Conservation (phyloP, 2,888 invertebrate genomes). For the Acrobasis suavella region DNA sequence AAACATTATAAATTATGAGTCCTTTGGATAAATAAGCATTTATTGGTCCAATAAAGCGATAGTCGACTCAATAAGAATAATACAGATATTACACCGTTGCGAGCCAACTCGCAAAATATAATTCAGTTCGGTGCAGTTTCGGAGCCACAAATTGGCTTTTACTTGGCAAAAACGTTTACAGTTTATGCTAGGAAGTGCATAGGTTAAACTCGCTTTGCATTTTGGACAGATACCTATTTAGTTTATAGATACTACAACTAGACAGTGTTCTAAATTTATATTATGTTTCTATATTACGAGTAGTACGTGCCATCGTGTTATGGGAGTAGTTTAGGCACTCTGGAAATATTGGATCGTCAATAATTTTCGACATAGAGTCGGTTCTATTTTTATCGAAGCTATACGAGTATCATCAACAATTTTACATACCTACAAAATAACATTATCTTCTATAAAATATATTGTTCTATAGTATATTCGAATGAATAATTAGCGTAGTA, state of each 20-base stretch:
- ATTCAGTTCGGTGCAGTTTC: conserved; percentile 43
- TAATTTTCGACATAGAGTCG: neutral
- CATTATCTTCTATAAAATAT: too few species aligned
- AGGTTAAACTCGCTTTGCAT: conserved; percentile 11
- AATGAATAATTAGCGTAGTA: too few species aligned
- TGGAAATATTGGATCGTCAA: neutral
- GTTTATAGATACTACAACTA: conserved; percentile 6
- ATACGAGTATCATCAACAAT: too few species aligned
- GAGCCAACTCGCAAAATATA: conserved; percentile 45
- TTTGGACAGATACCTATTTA: neutral
- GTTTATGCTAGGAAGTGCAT: conserved; percentile 12
- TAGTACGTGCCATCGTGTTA: neutral
- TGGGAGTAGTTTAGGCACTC: neutral
- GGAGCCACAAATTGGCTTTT: conserved; percentile 38
- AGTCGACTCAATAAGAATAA: conserved; percentile 30
- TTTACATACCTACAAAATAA: too few species aligned
- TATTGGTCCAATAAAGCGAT: conserved; percentile 37
- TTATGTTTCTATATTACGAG: neutral
- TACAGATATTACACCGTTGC: conserved; percentile 34
- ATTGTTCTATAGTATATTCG: too few species aligned
- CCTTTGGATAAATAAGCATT: conserved; percentile 37
- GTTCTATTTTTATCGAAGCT: neutral
- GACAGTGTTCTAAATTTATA: neutral
- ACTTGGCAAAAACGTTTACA: conserved; percentile 42
- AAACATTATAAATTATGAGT: conserved; percentile 43